Conservation (phyloP, 2,888 invertebrate species). For the Acleris sparsana region DNA sequence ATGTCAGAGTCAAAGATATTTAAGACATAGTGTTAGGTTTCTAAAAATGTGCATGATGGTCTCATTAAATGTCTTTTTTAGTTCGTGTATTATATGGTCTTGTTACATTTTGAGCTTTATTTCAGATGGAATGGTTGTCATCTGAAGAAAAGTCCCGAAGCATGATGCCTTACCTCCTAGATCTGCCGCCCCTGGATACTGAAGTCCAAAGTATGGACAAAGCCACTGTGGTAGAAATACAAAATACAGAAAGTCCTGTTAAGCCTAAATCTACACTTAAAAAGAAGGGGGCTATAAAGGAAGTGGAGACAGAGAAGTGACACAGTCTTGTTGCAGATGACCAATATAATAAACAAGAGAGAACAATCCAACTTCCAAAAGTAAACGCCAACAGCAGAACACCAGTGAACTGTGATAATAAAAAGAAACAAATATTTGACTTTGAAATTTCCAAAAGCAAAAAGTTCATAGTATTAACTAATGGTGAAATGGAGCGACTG, state of each 20-base stretch:
- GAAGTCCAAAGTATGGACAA: slow-evolving; percentile 40
- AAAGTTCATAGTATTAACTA: slow-evolving; percentile 54
- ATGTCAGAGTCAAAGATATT: too few species aligned
- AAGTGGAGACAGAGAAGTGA: slow-evolving; percentile 69
- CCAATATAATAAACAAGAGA: slow-evolving; percentile 38
- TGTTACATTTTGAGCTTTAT: slow-evolving; percentile 15
- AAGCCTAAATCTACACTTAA: slow-evolving; percentile 44
- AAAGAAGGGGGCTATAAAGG: slow-evolving; percentile 48
- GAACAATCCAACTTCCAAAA: slow-evolving; percentile 41
- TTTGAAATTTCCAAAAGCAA: slow-evolving; percentile 53
- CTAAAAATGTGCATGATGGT: too few species aligned
- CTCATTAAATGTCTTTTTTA: not conserved
- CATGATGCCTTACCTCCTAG: slow-evolving; percentile 77
- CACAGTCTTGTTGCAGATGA: slow-evolving; percentile 45
- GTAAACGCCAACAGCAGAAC: slow-evolving; percentile 47
- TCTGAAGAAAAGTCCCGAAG: slow-evolving; percentile 73
- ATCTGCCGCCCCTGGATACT: slow-evolving; percentile 66
- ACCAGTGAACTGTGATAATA: slow-evolving; percentile 60
- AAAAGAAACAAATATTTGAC: slow-evolving; percentile 53
- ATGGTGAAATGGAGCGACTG: slow-evolving; percentile 58
- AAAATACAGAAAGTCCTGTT: slow-evolving; percentile 41
- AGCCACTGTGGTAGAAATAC: slow-evolving; percentile 44
- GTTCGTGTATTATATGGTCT: not conserved
- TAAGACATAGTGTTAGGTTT: too few species aligned
- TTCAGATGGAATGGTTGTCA: slow-evolving; percentile 79